A percentile compares a stretch with the other conserved stretches of the same genome.
Conservation (phyloP, 2,888 invertebrate species). For the Pyrochroa serraticornis region DNA sequence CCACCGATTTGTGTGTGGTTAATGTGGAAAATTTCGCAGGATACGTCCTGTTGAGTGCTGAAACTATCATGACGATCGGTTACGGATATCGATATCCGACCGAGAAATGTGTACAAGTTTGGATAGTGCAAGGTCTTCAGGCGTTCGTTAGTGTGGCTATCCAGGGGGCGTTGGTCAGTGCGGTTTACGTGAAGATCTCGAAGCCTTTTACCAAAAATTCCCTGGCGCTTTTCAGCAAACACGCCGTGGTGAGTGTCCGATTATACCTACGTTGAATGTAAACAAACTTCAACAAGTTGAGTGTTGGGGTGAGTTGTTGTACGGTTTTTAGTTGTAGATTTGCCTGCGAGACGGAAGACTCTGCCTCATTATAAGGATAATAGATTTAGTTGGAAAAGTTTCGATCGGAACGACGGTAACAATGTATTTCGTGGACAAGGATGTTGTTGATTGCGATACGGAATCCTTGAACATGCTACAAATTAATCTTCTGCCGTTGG, state of each 20-base stretch:
- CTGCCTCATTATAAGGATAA: slow-evolving; percentile 79
- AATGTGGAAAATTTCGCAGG: slow-evolving; percentile 47
- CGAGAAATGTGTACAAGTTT: slow-evolving; percentile 45
- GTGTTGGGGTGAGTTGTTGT: background rate
- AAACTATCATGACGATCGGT: slow-evolving; percentile 51
- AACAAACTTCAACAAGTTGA: background rate
- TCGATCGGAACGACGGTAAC: slow-evolving; percentile 68
- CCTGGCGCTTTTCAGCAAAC: slow-evolving; percentile 71
- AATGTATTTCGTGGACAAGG: slow-evolving; percentile 69
- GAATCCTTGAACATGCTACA: slow-evolving; percentile 72
- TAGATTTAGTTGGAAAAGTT: slow-evolving; percentile 69
- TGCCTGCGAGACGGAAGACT: slow-evolving; percentile 63
- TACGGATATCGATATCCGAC: slow-evolving; percentile 50
- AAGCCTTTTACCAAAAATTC: slow-evolving; percentile 59
- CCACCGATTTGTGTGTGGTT: slow-evolving; percentile 40
- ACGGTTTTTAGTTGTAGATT: slow-evolving; percentile 38
- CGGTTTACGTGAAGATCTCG: slow-evolving; percentile 73
- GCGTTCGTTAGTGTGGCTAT: slow-evolving; percentile 46
- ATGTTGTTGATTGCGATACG: slow-evolving; percentile 69
- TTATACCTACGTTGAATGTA: too few relatives aligned
- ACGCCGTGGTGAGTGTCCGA: slow-evolving; percentile 64
- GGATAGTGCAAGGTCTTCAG: slow-evolving; percentile 47
- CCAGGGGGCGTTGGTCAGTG: slow-evolving; percentile 57
- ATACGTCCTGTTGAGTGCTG: slow-evolving; percentile 49
- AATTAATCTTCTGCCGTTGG: slow-evolving; percentile 69